Base-by-base conservation (phyloP, 2,113 vertebrate genomes). In the Puffinus mauretanicus region DNA sequence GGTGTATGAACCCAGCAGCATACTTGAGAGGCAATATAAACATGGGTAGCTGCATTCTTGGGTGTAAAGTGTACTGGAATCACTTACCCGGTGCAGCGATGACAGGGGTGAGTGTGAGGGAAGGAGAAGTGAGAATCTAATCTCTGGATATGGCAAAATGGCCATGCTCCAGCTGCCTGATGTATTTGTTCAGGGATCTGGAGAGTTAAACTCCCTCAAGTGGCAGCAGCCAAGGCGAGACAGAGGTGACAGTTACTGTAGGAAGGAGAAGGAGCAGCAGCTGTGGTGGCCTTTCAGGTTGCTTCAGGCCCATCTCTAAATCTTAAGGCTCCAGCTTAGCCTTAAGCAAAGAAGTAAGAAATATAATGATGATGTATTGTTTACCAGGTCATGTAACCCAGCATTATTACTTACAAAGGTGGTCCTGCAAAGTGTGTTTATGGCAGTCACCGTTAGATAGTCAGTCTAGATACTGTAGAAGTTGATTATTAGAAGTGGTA, bases 1-100 rank as follows among this genome's bases (percentile, higher is more conserved):
- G 66, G 11, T n/a, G 4, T 49, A 16, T 1, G 0, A 82, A 44
- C 40, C 34, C 38, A 13, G 29, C 32, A 40, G 26, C 1, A 0
- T 52, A 6, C 46, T 70, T 34, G 16, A 47, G 17, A 66, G 58
- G 26, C 62, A 55, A 1, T 20, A 8, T 38, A 49, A 65, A n/a
- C 12, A 14, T 2, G 27, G 40, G 40, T 17, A 54, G 57, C 57
- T 80, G 34, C 10, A 5, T 1, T 80, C n/a, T n/a, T 2, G 0
- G 15, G 17, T 26, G 27, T 83, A 14, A 76, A n/a, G 46, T 27
- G 16, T 65, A 22, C 57, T 66, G 26, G 34, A 66, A 58, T 80
- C 52, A 40, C 46, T 58, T 77, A 40, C 9, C 32, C 40, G 46
- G 14, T 34, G 38, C 60, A 67, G 47, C 9, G 7, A 30, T 54